These are phyloP conservation scores for Nesidiocoris tenuis DNA, from an alignment of 2,888 invertebrate genomes.

Conservation along the genomic window DNA sequence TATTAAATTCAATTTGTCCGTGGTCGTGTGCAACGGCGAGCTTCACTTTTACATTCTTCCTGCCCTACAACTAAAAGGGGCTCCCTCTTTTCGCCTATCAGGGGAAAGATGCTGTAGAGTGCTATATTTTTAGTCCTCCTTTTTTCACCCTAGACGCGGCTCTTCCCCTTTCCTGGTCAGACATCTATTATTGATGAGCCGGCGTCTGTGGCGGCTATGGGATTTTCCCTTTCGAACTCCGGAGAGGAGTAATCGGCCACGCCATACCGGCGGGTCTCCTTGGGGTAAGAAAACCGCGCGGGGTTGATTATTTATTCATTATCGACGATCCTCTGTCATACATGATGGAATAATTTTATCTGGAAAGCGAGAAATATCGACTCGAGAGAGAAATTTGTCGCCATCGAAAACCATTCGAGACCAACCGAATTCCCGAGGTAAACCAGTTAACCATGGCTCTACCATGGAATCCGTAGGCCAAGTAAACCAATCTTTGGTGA, in stretches of 20 bases:
- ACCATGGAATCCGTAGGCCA: too few relatives aligned
- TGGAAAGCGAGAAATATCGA: too few relatives aligned
- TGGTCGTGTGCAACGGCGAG: neutral
- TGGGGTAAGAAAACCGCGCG: neutral
- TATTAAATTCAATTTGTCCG: constrained; percentile 32
- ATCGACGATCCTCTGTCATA: neutral
- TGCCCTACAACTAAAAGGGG: neutral
- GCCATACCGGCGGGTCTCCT: neutral
- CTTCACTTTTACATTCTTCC: neutral
- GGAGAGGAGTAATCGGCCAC: neutral
- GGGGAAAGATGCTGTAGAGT: neutral
- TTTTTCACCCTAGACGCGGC: constrained; percentile 16
- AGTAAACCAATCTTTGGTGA: too few relatives aligned
- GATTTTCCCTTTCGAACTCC: neutral
- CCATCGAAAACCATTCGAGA: too few relatives aligned
- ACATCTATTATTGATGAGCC: constrained; percentile 26
- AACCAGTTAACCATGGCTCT: too few relatives aligned
- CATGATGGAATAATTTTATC: too few relatives aligned
- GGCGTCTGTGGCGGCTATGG: constrained; percentile 12
- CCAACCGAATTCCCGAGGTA: too few relatives aligned
- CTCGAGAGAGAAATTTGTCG: too few relatives aligned
- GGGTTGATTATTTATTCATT: neutral
- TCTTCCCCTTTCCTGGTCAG: neutral
- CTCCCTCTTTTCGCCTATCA: constrained; percentile 1
- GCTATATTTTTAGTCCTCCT: constrained; percentile 6